Conservation (phyloP, 2,888 invertebrate genomes). For the Tipula lateralis region DNA sequence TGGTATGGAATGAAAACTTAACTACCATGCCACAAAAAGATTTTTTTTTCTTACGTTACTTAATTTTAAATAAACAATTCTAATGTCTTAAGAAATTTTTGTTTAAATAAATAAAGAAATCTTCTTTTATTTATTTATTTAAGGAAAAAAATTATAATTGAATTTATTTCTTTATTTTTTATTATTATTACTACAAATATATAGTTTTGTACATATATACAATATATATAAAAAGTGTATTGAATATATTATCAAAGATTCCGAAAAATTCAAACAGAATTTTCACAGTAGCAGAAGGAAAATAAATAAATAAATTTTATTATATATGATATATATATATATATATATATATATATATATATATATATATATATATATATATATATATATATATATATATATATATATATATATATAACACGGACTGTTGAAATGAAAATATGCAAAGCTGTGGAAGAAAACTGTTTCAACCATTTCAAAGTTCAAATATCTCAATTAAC, state of each 20-base stretch:
- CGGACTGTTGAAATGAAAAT: not conserved
- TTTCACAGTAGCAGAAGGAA: constrained; percentile 19
- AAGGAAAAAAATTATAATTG: not conserved
- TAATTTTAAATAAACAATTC: constrained; percentile 24
- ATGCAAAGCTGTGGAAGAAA: not conserved
- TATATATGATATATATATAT: not conserved
- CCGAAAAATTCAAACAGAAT: not conserved
- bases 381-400: not conserved
- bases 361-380: not conserved
- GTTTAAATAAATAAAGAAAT: constrained; percentile 24
- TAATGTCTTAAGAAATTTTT: constrained; percentile 24
- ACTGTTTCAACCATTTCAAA: not conserved
- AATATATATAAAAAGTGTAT: not conserved
- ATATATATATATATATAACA: not conserved
- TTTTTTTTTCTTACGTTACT: not conserved
- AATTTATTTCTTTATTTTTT: constrained; percentile 15
- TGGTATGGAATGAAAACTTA: not conserved
- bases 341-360: not conserved
- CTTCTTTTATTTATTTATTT: not conserved
- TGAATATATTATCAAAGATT: not conserved
- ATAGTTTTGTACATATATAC: not conserved
- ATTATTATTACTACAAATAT: constrained; percentile 19
- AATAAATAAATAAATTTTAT: not conserved
- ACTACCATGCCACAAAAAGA: not conserved
- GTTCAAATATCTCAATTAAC: constrained; percentile 9